Evolutionary conservation across 2,888 invertebrate genomes (phyloP), one percentile per base, ranked within the genome.

Genomic region (Gandaritis pyraliata): DNA sequence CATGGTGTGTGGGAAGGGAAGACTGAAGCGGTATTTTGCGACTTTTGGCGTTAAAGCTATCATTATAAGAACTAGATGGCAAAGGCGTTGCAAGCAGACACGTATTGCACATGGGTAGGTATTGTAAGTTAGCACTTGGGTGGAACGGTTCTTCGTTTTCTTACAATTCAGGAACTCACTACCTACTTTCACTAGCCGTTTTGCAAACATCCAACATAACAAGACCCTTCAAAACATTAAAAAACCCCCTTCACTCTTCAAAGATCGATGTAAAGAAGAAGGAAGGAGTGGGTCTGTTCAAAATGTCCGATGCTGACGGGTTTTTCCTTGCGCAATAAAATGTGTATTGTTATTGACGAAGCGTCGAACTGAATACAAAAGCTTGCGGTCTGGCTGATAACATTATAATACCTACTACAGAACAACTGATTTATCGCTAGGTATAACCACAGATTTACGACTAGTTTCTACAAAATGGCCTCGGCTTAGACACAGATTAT

Each of bases 241-340:
- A 33, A 39, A 16, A 16, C 36, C 43, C 6, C 36, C 36, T 48
- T 15, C 4, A 43, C 16, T 16, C 43, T 16, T 43, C 43, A 33
- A 18, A n/a, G n/a, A 36, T 43, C 23, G 36, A 29, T 33, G 29
- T 13, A 55, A 41, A 43, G n/a, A 30, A 4, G 13, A 36, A 36
- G 15, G 48, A n/a, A n/a, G 36, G 38, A 30, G 30, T 18, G n/a
- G 47, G 33, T 51, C 56, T 13, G 30, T 46, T 55, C 41, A 41
- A 51, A 56, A 51, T 55, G 60, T 49, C 46, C 13, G 13, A 1
- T 10, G 46, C 43, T 29, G 49, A 46, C 46, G 56, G 61, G 77
- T 71, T 77, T 75, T 75, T 67, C 74, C 73, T 68, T 53, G 41
- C 18, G 66, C 65, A 71, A 73, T 72, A 73, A 69, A 66, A 65